phyloP scores from a whole-genome alignment of 2,113 vertebrate genomes.

The Corythaixoides concolor region DNA sequence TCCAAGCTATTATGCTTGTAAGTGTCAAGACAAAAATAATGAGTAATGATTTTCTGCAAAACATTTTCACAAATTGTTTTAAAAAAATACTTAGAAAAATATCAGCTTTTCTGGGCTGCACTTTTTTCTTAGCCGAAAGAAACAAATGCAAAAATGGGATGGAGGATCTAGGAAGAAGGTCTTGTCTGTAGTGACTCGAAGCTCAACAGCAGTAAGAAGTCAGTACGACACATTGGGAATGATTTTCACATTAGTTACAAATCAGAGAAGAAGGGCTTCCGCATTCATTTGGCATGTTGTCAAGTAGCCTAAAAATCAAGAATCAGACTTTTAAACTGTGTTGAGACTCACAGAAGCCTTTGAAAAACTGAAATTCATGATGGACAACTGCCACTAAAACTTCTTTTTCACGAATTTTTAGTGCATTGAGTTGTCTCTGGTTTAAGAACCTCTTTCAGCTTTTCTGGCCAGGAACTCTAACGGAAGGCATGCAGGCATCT shows the following conservation, averaged over 20 bases:
- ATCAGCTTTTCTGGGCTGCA: background rate
- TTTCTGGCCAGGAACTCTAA: background rate
- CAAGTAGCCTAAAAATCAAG: background rate
- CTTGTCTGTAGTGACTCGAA: background rate
- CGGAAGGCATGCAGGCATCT: background rate
- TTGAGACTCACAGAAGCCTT: background rate
- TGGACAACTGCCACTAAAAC: too few species aligned
- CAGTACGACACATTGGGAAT: background rate
- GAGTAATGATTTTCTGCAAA: slow-evolving; percentile 56
- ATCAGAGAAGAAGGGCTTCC: background rate
- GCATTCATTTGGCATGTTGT: background rate
- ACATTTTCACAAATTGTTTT: slow-evolving; percentile 8
- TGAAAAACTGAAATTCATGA: background rate
- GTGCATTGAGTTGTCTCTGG: background rate
- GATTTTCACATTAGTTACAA: background rate
- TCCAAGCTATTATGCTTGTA: slow-evolving; percentile 38
- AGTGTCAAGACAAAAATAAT: slow-evolving; percentile 44
- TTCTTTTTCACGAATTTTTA: background rate
- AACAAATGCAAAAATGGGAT: background rate
- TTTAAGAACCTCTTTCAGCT: background rate
- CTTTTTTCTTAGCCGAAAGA: background rate
- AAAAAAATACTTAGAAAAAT: background rate
- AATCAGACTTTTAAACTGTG: background rate
- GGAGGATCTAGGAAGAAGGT: background rate
- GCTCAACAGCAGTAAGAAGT: background rate